Evolutionary conservation across 2,888 invertebrate genomes (phyloP).

Genomic region (Epirrhoe alternata): DNA sequence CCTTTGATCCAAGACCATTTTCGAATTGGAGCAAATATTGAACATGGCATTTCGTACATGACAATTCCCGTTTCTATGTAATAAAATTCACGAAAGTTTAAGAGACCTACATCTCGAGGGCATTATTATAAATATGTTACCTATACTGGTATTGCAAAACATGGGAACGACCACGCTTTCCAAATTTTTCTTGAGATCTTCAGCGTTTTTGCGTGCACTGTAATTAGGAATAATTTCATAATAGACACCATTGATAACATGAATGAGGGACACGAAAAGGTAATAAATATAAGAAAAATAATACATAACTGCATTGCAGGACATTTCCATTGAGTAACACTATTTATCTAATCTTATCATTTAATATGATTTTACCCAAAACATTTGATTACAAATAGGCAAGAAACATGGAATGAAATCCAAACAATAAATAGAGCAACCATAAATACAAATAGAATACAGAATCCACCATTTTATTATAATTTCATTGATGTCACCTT

Average conservation of each 20-base stretch:
- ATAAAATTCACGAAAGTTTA: constrained; percentile 41
- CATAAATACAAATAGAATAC: not conserved
- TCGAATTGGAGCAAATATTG: not conserved
- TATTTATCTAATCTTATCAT: constrained; percentile 13
- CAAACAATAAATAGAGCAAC: constrained; percentile 1
- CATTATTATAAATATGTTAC: constrained; percentile 86
- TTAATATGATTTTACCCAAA: constrained; percentile 4
- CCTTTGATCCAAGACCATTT: not conserved
- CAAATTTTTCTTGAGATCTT: constrained; percentile 96
- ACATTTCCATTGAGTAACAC: constrained; percentile 4
- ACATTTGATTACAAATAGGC: not conserved
- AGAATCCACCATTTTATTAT: not conserved
- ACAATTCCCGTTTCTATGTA: constrained; percentile 22
- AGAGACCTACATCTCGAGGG: constrained; percentile 81
- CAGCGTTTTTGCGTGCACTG: constrained; percentile 98
- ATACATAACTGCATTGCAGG: constrained; percentile 20
- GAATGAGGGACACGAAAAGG: constrained; percentile 55
- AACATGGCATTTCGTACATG: constrained; percentile 1
- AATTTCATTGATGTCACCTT: not conserved
- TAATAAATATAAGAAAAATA: constrained; percentile 24
- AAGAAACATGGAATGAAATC: not conserved
- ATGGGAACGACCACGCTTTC: constrained; percentile 98
- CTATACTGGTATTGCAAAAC: constrained; percentile 97
- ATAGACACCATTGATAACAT: constrained; percentile 75
- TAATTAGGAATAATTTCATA: constrained; percentile 85